Base-by-base conservation (phyloP, 2,113 vertebrate genomes). In the Capra hircus region DNA sequence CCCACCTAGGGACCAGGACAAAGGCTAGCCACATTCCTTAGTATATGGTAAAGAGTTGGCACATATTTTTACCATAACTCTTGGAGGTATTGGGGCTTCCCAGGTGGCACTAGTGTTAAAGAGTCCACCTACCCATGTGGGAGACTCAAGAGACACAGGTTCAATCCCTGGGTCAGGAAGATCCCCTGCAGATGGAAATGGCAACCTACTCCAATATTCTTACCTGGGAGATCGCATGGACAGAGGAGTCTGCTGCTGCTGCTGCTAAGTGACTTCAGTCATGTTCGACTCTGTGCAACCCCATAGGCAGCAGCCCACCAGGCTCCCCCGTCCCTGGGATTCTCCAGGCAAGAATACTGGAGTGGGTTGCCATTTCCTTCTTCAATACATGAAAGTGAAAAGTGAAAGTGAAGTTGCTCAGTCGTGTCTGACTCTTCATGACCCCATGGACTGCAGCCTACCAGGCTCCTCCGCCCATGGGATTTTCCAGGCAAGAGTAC, bases 11-110 rank as follows among this genome's bases (percentile, higher is more conserved):
- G 94, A 8, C 10, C 16, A 36, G 62, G 30, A 60, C 40, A 57
- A 90, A 91, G 67, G 4, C 25, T 28, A 74, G 71, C 40, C 40
- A n/a, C 3, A 40, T 45, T 67, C 33, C n/a, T 53, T 92, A 12
- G 15, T 43, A 15, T 36, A 3, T 36, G 36, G 43, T 3, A 88
- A 57, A 30, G 12, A 12, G 25, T 59, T 25, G 5, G 45, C 33
- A 25, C 25, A 45, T 21, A 12, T 19, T 98, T 94, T 95, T 94
- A 19, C 83, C 57, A 78, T 78, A 96, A 40, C 21, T 71, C 7
- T 77, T 92, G 82, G 64, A 48, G 11, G 16, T 67, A 30, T 59
- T 88, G n/a, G 71, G 23, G 21, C 21, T 74, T 74, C 71, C 71
- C 36, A 74, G 36, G 36, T 74, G 21, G 36, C 21, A 7, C 21